phyloP scores from a whole-genome alignment of 2,797 vertebrate genomes.

The Sebastes itinus region DNA sequence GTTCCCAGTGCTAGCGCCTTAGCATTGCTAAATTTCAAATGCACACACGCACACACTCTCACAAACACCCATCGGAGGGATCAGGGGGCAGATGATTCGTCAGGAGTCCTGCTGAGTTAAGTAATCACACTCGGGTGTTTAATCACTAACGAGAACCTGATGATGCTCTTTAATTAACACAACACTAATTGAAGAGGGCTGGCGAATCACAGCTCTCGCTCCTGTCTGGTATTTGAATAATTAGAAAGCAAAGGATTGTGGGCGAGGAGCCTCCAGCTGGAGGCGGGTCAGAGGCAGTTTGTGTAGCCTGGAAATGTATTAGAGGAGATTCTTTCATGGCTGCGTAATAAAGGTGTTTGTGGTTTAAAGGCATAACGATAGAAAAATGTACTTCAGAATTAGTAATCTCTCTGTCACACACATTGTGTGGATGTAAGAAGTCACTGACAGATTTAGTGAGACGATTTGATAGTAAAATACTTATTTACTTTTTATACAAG shows the following conservation, averaged over 20 bases:
- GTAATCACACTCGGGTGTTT: conserved; percentile 93
- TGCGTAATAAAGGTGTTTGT: neutral
- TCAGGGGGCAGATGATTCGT: conserved; percentile 86
- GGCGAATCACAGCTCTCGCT: conserved; percentile 69
- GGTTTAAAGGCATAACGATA: neutral
- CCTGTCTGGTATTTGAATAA: conserved; percentile 65
- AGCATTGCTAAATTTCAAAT: conserved; percentile 51
- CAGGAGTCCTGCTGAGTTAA: conserved; percentile 89
- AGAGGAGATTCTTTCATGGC: neutral
- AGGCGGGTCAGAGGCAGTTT: conserved; percentile 22
- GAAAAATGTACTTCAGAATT: neutral
- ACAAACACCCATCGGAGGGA: conserved; percentile 52
- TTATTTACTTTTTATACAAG: neutral
- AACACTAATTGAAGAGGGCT: conserved; percentile 75
- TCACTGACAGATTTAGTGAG: neutral
- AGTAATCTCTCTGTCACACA: fast-evolving
- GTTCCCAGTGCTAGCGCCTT: conserved; percentile 54
- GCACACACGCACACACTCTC: neutral
- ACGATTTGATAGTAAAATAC: neutral
- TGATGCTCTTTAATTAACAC: conserved; percentile 92
- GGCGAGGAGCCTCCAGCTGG: conserved; percentile 46
- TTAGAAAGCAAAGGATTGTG: conserved; percentile 61
- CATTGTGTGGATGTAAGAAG: neutral
- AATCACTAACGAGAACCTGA: conserved; percentile 94
- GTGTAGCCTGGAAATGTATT: conserved; percentile 43